These are phyloP conservation scores for Chrysolophus pictus DNA, from an alignment of 2,797 vertebrate genomes.

Conservation along the genomic window DNA sequence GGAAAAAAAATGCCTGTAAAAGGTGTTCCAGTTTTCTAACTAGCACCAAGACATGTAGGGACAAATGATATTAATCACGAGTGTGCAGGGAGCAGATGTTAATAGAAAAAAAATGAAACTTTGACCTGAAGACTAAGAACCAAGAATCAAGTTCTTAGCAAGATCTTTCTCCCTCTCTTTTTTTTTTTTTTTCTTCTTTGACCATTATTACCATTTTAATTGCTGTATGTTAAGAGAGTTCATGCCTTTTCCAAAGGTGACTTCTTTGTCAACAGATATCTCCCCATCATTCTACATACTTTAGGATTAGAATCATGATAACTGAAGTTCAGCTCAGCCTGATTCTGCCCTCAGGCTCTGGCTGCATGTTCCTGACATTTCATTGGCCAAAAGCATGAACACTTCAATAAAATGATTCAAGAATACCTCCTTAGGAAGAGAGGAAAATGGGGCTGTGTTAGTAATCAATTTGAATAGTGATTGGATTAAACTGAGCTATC, in stretches of 20 bases:
- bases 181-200: neutral
- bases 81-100: neutral
- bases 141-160: neutral
- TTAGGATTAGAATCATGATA: neutral
- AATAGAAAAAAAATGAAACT: neutral
- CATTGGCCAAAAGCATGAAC: neutral
- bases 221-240: neutral
- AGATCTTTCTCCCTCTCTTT: neutral
- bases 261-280: fast-evolving
- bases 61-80: neutral
- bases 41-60: neutral
- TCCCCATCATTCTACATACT: neutral
- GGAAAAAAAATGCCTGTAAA: neutral
- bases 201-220: neutral
- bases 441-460: neutral
- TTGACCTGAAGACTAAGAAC: neutral
- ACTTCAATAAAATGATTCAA: neutral
- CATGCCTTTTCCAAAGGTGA: neutral
- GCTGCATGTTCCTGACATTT: neutral
- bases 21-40: neutral
- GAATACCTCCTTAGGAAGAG: neutral
- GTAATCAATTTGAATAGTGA: neutral
- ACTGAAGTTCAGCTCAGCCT: neutral
- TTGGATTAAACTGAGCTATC: neutral
- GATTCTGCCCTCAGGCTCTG: neutral